Evolutionary conservation across 1,140 invertebrate species (phyloP).

Genomic region (Papilio polyxenes): DNA sequence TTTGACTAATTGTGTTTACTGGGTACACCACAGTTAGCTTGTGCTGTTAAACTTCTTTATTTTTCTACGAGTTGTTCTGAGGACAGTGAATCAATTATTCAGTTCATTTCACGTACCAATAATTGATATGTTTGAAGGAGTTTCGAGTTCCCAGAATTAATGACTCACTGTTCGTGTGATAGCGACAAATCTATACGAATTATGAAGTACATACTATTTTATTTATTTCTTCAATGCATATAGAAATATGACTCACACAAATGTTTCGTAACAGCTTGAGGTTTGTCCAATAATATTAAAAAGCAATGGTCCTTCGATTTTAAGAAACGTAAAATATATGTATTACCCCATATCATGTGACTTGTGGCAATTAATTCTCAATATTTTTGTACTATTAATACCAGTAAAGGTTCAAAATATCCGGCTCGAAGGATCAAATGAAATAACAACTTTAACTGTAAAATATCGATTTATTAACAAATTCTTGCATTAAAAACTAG

Average conservation of each 20-base stretch:
- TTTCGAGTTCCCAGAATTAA: slow-evolving; percentile 54
- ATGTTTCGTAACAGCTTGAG: not conserved
- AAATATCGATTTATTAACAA: slow-evolving; percentile 54
- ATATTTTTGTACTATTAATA: not conserved
- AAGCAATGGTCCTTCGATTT: not conserved
- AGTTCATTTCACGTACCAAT: slow-evolving; percentile 54
- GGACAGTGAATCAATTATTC: slow-evolving; percentile 63
- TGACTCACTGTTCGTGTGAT: slow-evolving; percentile 44
- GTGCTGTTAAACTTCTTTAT: slow-evolving; percentile 62
- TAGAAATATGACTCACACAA: not conserved
- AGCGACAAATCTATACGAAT: slow-evolving; percentile 28
- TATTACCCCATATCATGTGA: not conserved
- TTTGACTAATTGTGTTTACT: slow-evolving; percentile 64
- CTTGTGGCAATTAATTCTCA: not conserved
- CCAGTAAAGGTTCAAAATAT: not conserved
- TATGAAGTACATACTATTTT: not conserved
- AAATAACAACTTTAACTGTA: slow-evolving; percentile 41
- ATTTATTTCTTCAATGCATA: not conserved
- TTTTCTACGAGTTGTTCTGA: slow-evolving; percentile 54
- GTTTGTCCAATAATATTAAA: not conserved
- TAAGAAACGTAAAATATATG: not conserved
- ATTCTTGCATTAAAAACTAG: slow-evolving; percentile 58
- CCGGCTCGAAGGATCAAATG: slow-evolving; percentile 47
- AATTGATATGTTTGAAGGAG: slow-evolving; percentile 66
- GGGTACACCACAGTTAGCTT: slow-evolving; percentile 49